Evolutionary conservation across 2,113 vertebrate species (phyloP), one percentile per base, ranked within the genome.

Genomic region (Climacteris rufus): DNA sequence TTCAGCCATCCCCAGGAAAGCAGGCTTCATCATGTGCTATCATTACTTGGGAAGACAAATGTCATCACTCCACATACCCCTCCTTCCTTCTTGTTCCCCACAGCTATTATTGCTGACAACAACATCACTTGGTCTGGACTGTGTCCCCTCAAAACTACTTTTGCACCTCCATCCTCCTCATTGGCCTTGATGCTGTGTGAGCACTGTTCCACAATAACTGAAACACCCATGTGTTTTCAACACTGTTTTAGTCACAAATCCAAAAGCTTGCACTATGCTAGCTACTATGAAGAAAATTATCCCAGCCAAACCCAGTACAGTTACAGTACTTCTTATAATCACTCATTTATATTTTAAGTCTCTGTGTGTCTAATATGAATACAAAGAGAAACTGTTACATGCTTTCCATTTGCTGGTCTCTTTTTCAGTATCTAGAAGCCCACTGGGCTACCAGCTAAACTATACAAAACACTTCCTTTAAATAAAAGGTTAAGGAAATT

Each of bases 11-110:
- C 23, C n/a, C n/a, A 78, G 44, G 39, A 68, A 23, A 76, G 7
- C 20, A 53, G 13, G 13, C 10, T 28, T 89, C 11, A 10, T 59
- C 35, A 52, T 3, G 0, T 0, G 0, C 56, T 30, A 56, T 3
- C 0, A 8, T 53, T 53, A 30, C 52, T 69, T 74, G 60, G 50
- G 31, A 87, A 81, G 37, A 57, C n/a, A 78, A 64, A 64, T 0
- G 0, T 1, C 15, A 20, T 59, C 11, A 13, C 25, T 75, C 28
- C 12, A n/a, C 2, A 6, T 15, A 2, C 15, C 0, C 24, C 5
- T 24, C 5, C 22, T 53, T 80, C 16, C 21, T 72, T 2, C 21
- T 76, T 3, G n/a, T 68, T 85, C n/a, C 37, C 6, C 11, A 15
- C 7, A 59, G 45, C 19, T 88, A 87, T 77, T 64, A 6, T 9